Percentiles rank a stretch among this genome's conserved stretches.
phyloP scores from a whole-genome alignment of 2,797 vertebrate genomes.

The Spondyliosoma cantharus region DNA sequence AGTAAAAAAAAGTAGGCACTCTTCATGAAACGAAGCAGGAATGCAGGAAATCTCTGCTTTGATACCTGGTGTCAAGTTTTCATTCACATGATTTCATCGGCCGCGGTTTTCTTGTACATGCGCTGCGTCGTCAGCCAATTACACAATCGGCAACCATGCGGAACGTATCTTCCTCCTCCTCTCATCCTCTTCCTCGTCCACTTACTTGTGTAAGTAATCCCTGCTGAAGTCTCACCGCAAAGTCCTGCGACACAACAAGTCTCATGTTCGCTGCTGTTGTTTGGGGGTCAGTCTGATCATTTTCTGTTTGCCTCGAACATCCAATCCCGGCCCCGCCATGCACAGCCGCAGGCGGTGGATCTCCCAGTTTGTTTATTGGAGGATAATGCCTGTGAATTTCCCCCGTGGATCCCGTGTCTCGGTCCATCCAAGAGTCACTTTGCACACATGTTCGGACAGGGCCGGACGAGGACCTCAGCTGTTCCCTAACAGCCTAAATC shows the following conservation, averaged over 20 bases:
- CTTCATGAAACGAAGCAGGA: slow-evolving; percentile 52
- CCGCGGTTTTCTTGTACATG: slow-evolving; percentile 13
- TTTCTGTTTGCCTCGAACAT: slow-evolving; percentile 29
- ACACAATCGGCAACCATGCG: slow-evolving; percentile 48
- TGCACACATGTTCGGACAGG: slow-evolving; percentile 34
- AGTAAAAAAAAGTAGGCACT: slow-evolving; percentile 44
- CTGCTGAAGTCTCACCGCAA: slow-evolving; percentile 41
- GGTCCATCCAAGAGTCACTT: slow-evolving; percentile 64
- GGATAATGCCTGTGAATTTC: slow-evolving; percentile 63
- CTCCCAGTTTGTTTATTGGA: slow-evolving; percentile 68
- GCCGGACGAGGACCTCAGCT: slow-evolving; percentile 54
- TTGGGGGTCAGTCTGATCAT: slow-evolving; percentile 35
- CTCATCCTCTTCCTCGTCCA: slow-evolving; percentile 43
- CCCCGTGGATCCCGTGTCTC: slow-evolving; percentile 52
- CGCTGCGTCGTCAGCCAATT: slow-evolving; percentile 36
- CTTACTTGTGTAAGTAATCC: slow-evolving; percentile 57
- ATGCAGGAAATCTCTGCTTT: slow-evolving; percentile 65
- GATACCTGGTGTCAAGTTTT: slow-evolving; percentile 61
- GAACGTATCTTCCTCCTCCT: slow-evolving; percentile 43
- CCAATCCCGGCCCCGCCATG: slow-evolving; percentile 51
- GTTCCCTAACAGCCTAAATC: slow-evolving; percentile 64
- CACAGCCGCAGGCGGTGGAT: slow-evolving; percentile 44
- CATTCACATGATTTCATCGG: slow-evolving; percentile 39
- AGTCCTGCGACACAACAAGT: slow-evolving; percentile 37
- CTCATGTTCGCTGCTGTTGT: slow-evolving; percentile 35